These are phyloP conservation scores for Tupiocoris notatus DNA, from an alignment of 2,888 invertebrate genomes.

Conservation along the genomic window DNA sequence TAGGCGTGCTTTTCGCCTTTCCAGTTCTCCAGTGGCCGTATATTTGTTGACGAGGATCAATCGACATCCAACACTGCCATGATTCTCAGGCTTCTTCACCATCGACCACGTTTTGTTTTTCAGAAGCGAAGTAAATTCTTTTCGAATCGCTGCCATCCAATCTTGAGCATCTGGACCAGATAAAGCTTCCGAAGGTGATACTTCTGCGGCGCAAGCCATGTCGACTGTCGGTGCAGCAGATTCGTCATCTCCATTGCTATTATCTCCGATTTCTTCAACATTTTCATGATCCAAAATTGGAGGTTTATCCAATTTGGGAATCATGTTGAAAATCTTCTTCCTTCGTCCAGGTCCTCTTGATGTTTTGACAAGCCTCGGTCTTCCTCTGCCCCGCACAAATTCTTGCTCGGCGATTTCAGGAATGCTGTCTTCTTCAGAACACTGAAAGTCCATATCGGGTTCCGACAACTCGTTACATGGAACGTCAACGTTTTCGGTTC, in stretches of 20 bases:
- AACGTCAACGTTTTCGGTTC: too few relatives aligned
- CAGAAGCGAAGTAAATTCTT: not conserved
- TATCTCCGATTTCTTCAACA: not conserved
- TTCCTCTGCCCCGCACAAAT: not conserved
- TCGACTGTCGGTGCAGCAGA: not conserved
- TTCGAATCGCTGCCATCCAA: not conserved
- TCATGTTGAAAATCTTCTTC: constrained; percentile 1
- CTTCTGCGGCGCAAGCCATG: not conserved
- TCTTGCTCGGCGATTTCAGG: too few relatives aligned
- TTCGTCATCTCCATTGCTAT: not conserved
- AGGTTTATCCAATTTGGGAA: not conserved
- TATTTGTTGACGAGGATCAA: not conserved
- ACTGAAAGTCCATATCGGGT: too few relatives aligned
- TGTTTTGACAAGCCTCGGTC: not conserved
- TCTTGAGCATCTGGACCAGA: not conserved
- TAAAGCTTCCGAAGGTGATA: not conserved
- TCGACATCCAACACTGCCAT: not conserved
- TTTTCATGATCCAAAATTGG: too few relatives aligned
- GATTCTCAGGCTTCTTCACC: not conserved
- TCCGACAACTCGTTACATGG: too few relatives aligned
- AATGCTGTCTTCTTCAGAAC: too few relatives aligned
- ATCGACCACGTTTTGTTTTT: too few relatives aligned
- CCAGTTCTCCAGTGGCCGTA: not conserved
- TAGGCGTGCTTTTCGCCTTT: not conserved
- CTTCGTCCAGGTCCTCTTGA: not conserved